Evolutionary conservation across 2,797 vertebrate species (phyloP).

Genomic region (Buphagus erythrorhynchus): DNA sequence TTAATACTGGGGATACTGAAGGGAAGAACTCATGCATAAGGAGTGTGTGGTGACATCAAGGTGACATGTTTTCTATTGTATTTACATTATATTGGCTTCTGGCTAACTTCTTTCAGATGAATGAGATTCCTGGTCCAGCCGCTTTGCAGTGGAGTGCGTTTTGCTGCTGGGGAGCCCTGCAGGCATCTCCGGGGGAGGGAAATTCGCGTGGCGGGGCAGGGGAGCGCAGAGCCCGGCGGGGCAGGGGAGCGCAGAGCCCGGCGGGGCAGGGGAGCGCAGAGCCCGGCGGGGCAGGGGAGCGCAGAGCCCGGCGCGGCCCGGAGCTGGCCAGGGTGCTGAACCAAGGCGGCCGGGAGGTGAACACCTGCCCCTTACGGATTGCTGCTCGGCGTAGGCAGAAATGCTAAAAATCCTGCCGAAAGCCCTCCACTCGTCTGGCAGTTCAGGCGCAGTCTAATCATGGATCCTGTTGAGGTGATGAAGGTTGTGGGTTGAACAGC

Average conservation of each 20-base stretch:
- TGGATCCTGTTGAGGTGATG: not conserved
- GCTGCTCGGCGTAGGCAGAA: rapidly evolving
- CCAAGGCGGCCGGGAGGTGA: rapidly evolving
- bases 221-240: not conserved
- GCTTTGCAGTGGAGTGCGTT: rapidly evolving
- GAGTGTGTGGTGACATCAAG: not conserved
- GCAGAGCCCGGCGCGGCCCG: not conserved
- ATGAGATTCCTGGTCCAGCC: not conserved
- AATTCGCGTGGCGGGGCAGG: too few relatives aligned
- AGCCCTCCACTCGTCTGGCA: rapidly evolving
- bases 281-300: not conserved
- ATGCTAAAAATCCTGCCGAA: rapidly evolving
- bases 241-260: too few relatives aligned
- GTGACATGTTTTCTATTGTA: not conserved
- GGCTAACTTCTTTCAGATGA: not conserved
- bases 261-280: not conserved
- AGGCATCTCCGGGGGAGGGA: rapidly evolving
- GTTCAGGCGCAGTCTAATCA: rapidly evolving
- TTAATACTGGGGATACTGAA: not conserved
- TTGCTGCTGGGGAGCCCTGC: not conserved
- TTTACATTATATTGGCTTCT: rapidly evolving
- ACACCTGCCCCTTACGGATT: rapidly evolving
- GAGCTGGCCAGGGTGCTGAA: conserved; percentile 21
- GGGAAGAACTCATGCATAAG: not conserved
- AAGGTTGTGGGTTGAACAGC: not conserved